Conservation (phyloP, 2,888 invertebrate species). For the Gasteruption jaculator region DNA sequence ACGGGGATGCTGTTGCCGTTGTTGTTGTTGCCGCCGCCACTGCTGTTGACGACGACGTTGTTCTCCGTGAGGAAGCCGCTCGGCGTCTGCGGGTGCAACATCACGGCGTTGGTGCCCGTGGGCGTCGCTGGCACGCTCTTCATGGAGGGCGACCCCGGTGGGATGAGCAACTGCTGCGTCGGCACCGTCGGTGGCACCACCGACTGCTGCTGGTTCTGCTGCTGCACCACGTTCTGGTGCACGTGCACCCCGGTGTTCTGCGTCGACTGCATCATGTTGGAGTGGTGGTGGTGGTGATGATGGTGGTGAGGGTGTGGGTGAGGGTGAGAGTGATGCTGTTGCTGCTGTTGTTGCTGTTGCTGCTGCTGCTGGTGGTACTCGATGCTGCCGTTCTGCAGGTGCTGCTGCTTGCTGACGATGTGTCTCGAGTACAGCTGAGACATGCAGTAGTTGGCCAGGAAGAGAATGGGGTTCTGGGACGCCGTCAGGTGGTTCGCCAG, state of each 20-base stretch:
- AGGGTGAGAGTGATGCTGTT: conserved; percentile 28
- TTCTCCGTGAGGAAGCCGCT: conserved; percentile 27
- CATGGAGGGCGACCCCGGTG: conserved; percentile 47
- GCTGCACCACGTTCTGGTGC: no score
- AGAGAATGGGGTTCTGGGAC: conserved; percentile 66
- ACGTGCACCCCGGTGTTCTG: no score
- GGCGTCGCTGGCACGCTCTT: conserved; percentile 37
- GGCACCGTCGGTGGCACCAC: no score
- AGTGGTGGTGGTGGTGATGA: conserved; percentile 39
- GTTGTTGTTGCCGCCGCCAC: conserved; percentile 19
- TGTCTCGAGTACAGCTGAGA: conserved; percentile 67
- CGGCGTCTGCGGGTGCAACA: conserved; percentile 40
- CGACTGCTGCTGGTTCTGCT: conserved; percentile 25
- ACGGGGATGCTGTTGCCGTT: no score
- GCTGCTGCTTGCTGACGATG: conserved; percentile 59
- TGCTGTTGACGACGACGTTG: conserved; percentile 31
- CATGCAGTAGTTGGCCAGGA: conserved; percentile 74
- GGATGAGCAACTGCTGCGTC: conserved; percentile 40
- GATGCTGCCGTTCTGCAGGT: conserved; percentile 55
- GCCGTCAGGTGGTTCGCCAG: conserved; percentile 44
- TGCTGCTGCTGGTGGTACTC: conserved; percentile 44
- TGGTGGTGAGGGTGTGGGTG: conserved; percentile 21
- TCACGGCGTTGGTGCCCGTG: conserved; percentile 40
- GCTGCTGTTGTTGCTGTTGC: conserved; percentile 34
- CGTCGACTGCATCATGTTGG: conserved; percentile 39